phyloP scores from a whole-genome alignment of 2,888 invertebrate species.

The Empis stercorea region DNA sequence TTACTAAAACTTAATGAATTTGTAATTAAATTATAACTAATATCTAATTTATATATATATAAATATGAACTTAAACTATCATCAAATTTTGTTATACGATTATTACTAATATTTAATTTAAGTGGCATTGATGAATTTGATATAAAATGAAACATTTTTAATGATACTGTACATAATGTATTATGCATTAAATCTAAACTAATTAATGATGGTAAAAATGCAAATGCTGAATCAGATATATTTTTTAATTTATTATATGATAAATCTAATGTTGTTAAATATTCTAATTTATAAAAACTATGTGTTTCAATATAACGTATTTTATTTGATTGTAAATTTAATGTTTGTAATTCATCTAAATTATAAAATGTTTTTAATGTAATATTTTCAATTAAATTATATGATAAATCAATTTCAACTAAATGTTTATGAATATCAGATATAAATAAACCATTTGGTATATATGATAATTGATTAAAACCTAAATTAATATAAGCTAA shows the following conservation, averaged over 20 bases:
- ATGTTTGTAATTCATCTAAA: constrained; percentile 58
- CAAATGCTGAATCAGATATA: constrained; percentile 60
- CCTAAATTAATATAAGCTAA: constrained; percentile 74
- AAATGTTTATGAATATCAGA: constrained; percentile 56
- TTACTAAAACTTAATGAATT: constrained; percentile 54
- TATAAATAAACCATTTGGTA: constrained; percentile 56
- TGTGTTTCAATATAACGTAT: constrained; percentile 55
- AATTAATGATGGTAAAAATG: constrained; percentile 60
- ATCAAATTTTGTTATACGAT: constrained; percentile 36
- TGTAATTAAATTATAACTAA: constrained; percentile 52
- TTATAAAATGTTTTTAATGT: constrained; percentile 57
- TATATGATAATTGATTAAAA: constrained; percentile 62
- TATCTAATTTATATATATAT: constrained; percentile 55
- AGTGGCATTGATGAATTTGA: constrained; percentile 52
- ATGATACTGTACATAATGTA: constrained; percentile 52
- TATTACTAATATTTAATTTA: constrained; percentile 63
- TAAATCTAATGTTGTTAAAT: constrained; percentile 68
- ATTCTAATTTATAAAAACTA: constrained; percentile 64
- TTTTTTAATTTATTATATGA: constrained; percentile 66
- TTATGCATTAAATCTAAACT: constrained; percentile 73
- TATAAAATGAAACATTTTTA: constrained; percentile 55
- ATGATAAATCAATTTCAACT: constrained; percentile 66
- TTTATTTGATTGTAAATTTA: constrained; percentile 68
- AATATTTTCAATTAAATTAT: constrained; percentile 61
- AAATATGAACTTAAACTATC: constrained; percentile 36